Percentiles rank a stretch among this genome's conserved stretches.
Evolutionary conservation across 2,888 invertebrate species (phyloP).

Genomic region (Heteropelma amictum): DNA sequence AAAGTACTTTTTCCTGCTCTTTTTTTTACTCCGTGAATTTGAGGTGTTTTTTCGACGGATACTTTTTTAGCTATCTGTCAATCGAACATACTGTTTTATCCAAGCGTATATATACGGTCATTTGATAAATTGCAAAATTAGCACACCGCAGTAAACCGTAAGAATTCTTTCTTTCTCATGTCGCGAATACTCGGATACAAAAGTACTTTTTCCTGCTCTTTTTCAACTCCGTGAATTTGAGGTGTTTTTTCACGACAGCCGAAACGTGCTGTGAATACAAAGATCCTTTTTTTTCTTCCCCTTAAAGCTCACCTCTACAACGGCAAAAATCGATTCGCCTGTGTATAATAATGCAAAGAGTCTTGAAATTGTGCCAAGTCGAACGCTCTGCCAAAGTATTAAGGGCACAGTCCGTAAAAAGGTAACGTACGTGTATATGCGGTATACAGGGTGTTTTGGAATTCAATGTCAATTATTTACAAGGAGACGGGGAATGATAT

Average conservation of each 20-base stretch:
- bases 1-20: not conserved
- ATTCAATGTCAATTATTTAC: too few species aligned
- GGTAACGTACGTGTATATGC: not conserved
- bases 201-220: constrained; percentile 5
- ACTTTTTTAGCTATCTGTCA: too few species aligned
- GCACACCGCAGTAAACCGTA: not conserved
- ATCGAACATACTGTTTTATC: too few species aligned
- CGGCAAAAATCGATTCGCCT: constrained; percentile 42
- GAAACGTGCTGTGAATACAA: constrained; percentile 42
- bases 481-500: too few species aligned
- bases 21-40: too few species aligned
- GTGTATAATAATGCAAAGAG: constrained; percentile 51
- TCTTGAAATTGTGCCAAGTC: constrained; percentile 56
- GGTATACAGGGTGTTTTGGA: too few species aligned
- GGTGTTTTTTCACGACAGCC: constrained; percentile 32
- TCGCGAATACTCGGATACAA: not conserved
- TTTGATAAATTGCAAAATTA: not conserved
- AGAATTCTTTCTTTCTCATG: not conserved
- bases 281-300: constrained; percentile 7
- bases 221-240: constrained; percentile 27
- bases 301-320: constrained; percentile 33
- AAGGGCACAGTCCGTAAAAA: constrained; percentile 14
- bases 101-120: too few species aligned
- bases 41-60: too few species aligned
- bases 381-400: constrained; percentile 44